Percentiles rank a stretch among this genome's conserved stretches.
These are phyloP conservation scores for Protonibea diacanthus DNA, from an alignment of 2,797 vertebrate genomes.

Conservation along the genomic window DNA sequence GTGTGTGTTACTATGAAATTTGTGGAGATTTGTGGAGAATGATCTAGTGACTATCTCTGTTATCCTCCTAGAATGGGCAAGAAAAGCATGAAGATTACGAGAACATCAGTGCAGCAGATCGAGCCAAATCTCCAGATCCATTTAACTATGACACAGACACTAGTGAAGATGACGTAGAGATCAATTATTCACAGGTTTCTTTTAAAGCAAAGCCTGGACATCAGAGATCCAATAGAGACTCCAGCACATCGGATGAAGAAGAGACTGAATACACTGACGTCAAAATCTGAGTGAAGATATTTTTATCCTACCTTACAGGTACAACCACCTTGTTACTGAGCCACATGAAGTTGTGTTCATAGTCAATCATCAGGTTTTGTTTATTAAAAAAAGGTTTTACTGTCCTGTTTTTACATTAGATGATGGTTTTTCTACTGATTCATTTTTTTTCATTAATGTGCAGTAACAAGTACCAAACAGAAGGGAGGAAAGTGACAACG, in stretches of 20 bases:
- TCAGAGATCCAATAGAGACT: background rate
- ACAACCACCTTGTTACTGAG: background rate
- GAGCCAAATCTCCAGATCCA: background rate
- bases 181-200: constrained; percentile 61
- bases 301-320: background rate
- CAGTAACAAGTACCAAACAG: background rate
- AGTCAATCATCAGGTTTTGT: background rate
- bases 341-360: background rate
- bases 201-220: constrained; percentile 40
- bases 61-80: constrained; percentile 18
- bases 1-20: too few relatives aligned
- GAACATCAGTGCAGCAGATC: constrained; percentile 16
- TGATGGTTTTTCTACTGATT: background rate
- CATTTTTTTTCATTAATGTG: background rate
- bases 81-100: constrained; percentile 46
- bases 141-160: constrained; percentile 46
- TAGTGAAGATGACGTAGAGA: constrained; percentile 63
- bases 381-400: background rate
- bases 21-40: background rate
- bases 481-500: background rate
- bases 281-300: constrained; percentile 48
- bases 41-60: background rate
- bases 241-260: constrained; percentile 53
- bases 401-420: background rate
- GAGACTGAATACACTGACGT: constrained; percentile 53